Base-by-base conservation (phyloP, 2,113 vertebrate genomes). In the Podocnemis expansa region DNA sequence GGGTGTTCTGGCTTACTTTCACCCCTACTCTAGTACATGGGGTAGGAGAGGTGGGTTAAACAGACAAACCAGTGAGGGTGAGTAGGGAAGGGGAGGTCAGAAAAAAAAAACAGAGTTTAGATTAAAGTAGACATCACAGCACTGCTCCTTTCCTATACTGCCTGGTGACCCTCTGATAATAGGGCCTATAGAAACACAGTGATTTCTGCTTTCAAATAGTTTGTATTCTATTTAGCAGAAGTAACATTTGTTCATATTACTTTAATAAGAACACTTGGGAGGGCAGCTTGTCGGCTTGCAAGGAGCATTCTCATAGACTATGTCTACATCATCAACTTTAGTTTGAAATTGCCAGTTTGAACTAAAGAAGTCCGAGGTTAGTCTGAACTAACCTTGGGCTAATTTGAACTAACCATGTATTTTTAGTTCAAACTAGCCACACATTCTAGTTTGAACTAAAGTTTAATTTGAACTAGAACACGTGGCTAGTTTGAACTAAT, bases 261-360 rank as follows among this genome's bases (percentile, higher is more conserved):
- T 85, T 91, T 51, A 49, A 63, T n/a, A 41, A 93, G 41, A 84
- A 94, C 95, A 92, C 97, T 94, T 89, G 96, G 96, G 82, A 7
- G 94, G 94, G 95, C 94, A 92, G 92, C 67, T 80, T 5, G 78
- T 76, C 45, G 52, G 83, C 91, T 88, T 5, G 1, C 51, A 11
- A 8, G 29, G 31, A 38, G 63, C 63, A 10, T 79, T n/a, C n/a
- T n/a, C n/a, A n/a, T n/a, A n/a, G n/a, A n/a, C n/a, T n/a, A n/a
- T n/a, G n/a, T n/a, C n/a, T n/a, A n/a, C n/a, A n/a, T n/a, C n/a
- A n/a, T n/a, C n/a, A n/a, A n/a, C n/a, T n/a, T n/a, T n/a, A n/a
- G n/a, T n/a, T n/a, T n/a, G n/a, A n/a, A n/a, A n/a, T n/a, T n/a
- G n/a, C n/a, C n/a, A n/a, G n/a, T n/a, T n/a, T n/a, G n/a, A n/a